Evolutionary conservation across 37 sponge, comb jelly and placozoan genomes (phyloP).

Genomic region (Crambe crambe): DNA sequence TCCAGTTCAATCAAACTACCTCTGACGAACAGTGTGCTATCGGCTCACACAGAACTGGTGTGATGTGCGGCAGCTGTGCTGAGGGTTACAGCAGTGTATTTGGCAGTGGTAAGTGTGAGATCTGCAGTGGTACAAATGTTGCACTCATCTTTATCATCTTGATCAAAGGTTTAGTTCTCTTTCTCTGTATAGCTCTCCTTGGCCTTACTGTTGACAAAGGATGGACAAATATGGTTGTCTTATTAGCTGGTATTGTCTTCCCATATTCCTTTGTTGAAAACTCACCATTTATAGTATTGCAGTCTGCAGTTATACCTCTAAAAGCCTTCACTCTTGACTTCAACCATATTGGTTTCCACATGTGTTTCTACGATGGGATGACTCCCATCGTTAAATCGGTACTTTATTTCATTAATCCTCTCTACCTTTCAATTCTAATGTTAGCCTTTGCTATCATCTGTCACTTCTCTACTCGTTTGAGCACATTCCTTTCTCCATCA

Average conservation of each 20-base stretch:
- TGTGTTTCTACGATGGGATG: conserved; percentile 62
- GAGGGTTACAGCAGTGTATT: conserved; percentile 15
- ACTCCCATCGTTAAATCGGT: conserved; percentile 16
- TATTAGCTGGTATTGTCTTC: conserved; percentile 29
- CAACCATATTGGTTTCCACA: conserved; percentile 29
- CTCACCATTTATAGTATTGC: too few species aligned
- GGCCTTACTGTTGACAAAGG: conserved; percentile 41
- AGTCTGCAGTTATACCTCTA: too few species aligned
- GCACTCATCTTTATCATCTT: conserved; percentile 6
- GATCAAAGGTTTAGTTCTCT: conserved; percentile 17
- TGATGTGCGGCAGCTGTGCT: conserved; percentile 27
- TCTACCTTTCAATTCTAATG: conserved; percentile 51
- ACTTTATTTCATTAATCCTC: conserved; percentile 38
- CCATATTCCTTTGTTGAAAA: too few species aligned
- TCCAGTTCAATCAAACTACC: too few species aligned
- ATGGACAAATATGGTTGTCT: conserved; percentile 24
- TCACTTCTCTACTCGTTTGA: neutral
- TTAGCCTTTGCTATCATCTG: conserved; percentile 2
- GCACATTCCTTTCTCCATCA: conserved; percentile 13
- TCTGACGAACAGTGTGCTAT: conserved; percentile 32
- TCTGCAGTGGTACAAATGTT: conserved; percentile 5
- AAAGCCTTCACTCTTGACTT: conserved; percentile 21
- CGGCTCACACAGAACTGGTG: conserved; percentile 11
- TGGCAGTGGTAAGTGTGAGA: conserved; percentile 2
- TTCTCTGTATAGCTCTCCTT: conserved; percentile 6